Base-by-base conservation (phyloP, 2,888 invertebrate genomes). In the Podotricha telesiphe region DNA sequence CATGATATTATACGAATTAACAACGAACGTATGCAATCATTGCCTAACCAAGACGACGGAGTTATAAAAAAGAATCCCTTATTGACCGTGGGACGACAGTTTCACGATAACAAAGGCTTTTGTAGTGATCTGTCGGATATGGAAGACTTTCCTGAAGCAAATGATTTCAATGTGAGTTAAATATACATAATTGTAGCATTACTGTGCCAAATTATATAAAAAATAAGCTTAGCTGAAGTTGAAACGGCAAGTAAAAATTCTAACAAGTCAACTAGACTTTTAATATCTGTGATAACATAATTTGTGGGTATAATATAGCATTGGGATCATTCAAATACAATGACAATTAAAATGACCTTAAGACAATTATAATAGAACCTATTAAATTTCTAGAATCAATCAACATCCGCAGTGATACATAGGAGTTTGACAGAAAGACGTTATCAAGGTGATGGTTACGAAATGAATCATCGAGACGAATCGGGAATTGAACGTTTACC, bases 31-130 rank as follows among this genome's bases (percentile, higher is more conserved):
- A 79, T 86, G 10, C 89, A 85, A 79, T 80, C 85, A 7, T 74
- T 90, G n/a, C 80, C 87, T 0, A 87, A 80, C 73, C 95, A 94
- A 72, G 95, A 95, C 75, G 94, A 95, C 77, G 96, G 96, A 8
- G 87, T 96, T 3, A 91, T 97, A 1, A 97, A 97, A 86, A 97
- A 94, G 79, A 97, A 97, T 88, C 97, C 97, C 0, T 81, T 96
- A 13, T 81, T 96, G 20, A 79, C 78, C 17, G 92, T 96, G 68
- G 88, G 93, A 67, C 92, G 95, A 73, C 95, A 96, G 80, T 96
- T 95, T 75, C 94, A 94, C 19, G 94, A 94, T 56, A 81, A 76
- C 10, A 90, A 90, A 45, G 77, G 78, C 64, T 90, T 87, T 75
- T 79, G 86, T 1, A 89, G 86, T 72, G 92, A 96, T 74, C 89